These are phyloP conservation scores for Epirrita christyi DNA, from an alignment of 2,888 invertebrate genomes.

Conservation along the genomic window DNA sequence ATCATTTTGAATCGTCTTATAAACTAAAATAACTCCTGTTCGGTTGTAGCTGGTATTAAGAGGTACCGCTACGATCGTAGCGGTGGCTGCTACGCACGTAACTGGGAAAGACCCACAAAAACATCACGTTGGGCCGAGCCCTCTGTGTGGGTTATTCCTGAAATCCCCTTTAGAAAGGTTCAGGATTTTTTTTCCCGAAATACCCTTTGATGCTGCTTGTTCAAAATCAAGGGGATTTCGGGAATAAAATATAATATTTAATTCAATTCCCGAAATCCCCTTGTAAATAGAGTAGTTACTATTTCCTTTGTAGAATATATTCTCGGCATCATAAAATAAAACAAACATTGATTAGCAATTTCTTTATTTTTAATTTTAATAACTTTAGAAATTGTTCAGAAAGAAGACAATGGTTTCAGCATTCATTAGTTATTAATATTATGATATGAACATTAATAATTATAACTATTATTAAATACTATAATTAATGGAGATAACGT, in stretches of 20 bases:
- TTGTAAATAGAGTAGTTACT: neutral
- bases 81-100: neutral
- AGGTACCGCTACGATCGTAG: neutral
- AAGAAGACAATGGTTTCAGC: constrained; percentile 88
- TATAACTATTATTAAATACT: constrained; percentile 70
- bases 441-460: constrained; percentile 89
- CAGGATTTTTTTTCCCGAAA: too few species aligned
- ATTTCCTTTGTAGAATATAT: neutral
- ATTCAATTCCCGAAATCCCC: too few species aligned
- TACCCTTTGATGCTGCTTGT: too few species aligned
- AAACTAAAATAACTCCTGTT: too few species aligned
- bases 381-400: constrained; percentile 92
- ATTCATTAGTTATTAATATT: constrained; percentile 84
- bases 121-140: too few species aligned
- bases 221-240: too few species aligned
- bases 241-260: too few species aligned
- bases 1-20: too few species aligned
- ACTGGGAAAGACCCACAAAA: too few species aligned
- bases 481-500: constrained; percentile 77
- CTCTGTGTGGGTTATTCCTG: too few species aligned
- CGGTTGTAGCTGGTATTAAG: too few species aligned
- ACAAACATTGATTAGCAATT: constrained; percentile 79
- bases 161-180: too few species aligned
- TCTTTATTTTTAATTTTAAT: constrained; percentile 85
- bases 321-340: constrained; percentile 48